A percentile compares a stretch with the other conserved stretches of the same genome.
Conservation (phyloP, 2,797 vertebrate genomes). For the Taenioides sp. region DNA sequence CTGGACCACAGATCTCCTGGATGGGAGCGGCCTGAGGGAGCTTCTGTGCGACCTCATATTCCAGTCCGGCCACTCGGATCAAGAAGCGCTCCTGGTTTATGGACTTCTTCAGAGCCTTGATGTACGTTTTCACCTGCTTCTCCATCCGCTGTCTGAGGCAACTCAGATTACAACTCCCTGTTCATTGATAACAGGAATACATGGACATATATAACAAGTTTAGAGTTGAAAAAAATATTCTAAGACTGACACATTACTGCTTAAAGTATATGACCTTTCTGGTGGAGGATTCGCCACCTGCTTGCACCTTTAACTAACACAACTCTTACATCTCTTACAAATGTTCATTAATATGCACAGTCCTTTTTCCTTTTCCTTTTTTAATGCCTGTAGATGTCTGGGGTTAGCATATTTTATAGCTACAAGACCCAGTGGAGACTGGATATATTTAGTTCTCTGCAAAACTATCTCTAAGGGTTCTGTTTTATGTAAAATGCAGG, state of each 20-base stretch:
- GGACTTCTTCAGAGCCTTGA: constrained; percentile 95
- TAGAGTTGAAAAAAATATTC: too few species aligned
- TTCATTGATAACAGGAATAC: constrained; percentile 1
- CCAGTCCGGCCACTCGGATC: constrained; percentile 90
- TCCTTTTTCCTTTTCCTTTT: background rate
- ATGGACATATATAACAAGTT: background rate
- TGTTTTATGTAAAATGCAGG: background rate
- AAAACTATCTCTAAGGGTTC: background rate
- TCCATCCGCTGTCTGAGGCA: constrained; percentile 94
- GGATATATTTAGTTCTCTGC: background rate
- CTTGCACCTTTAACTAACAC: too few species aligned
- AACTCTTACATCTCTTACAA: too few species aligned
- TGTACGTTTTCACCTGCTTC: constrained; percentile 89
- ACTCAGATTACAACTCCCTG: constrained; percentile 89
- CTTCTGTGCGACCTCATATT: constrained; percentile 94
- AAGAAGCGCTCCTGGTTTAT: constrained; percentile 98
- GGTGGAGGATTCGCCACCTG: too few species aligned
- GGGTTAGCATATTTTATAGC: background rate
- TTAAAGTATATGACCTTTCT: too few species aligned
- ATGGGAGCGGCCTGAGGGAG: constrained; percentile 69
- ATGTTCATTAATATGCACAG: too few species aligned
- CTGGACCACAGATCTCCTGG: constrained; percentile 82
- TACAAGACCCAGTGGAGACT: background rate
- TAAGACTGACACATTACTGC: too few species aligned
- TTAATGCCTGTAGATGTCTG: background rate